These are phyloP conservation scores for Aspidapion aeneum DNA, from an alignment of 2,888 invertebrate genomes.

Conservation along the genomic window DNA sequence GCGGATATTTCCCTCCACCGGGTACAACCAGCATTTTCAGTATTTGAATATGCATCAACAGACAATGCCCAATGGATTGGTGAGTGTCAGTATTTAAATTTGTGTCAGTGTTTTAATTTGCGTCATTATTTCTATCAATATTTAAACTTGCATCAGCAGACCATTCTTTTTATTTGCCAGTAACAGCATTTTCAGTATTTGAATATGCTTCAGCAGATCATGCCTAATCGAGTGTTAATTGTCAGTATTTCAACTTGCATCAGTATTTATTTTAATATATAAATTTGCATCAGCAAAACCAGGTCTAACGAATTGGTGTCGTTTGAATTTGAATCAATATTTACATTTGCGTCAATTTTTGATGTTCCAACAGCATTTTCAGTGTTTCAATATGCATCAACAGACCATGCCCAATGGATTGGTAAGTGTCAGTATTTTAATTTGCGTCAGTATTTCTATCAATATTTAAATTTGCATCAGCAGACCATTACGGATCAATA, in stretches of 20 bases:
- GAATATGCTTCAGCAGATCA: conserved; percentile 86
- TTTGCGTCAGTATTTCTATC: too few relatives aligned
- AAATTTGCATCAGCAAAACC: too few relatives aligned
- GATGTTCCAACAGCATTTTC: conserved; percentile 87
- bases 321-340: too few relatives aligned
- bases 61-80: conserved; percentile 91
- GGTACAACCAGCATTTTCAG: conserved; percentile 87
- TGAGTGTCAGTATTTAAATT: conserved; percentile 47
- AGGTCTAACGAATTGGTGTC: too few relatives aligned
- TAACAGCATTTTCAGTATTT: conserved; percentile 84
- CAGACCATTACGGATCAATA: too few relatives aligned
- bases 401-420: conserved; percentile 94
- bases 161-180: neutral
- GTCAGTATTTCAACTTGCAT: too few relatives aligned
- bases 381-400: conserved; percentile 88
- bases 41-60: conserved; percentile 91
- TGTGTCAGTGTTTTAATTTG: too few relatives aligned
- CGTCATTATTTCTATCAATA: too few relatives aligned
- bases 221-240: conserved; percentile 86
- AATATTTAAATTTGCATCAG: too few relatives aligned
- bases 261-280: too few relatives aligned
- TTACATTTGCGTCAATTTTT: too few relatives aligned
- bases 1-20: conserved; percentile 72
- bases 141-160: too few relatives aligned
- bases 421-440: conserved; percentile 53